Conservation (phyloP, 2,113 vertebrate genomes). For the Microcebus murinus region DNA sequence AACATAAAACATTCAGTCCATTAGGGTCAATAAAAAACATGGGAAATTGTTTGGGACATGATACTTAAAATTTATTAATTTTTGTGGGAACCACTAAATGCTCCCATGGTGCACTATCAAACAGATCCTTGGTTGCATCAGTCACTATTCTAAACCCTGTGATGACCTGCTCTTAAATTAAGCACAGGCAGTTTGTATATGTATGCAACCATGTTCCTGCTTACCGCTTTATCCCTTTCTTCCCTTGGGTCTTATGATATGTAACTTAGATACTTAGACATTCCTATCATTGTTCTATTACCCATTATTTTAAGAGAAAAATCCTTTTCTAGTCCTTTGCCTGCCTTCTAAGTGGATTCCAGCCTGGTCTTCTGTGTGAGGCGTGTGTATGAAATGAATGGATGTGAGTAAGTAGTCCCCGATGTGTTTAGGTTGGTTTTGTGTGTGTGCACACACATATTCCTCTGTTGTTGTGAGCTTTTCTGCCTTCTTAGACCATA, state of each 20-base stretch:
- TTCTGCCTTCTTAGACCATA: not conserved
- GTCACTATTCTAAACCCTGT: not conserved
- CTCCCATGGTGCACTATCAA: not conserved
- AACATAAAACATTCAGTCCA: not conserved
- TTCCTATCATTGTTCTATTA: not conserved
- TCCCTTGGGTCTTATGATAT: not conserved
- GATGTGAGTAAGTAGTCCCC: not conserved
- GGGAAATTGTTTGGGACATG: not conserved
- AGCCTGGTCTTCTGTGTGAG: not conserved
- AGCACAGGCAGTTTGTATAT: not conserved
- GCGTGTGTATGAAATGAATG: not conserved
- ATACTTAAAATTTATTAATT: not conserved
- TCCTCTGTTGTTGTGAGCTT: not conserved
- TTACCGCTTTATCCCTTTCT: not conserved
- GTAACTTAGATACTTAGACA: not conserved
- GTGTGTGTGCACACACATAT: not conserved
- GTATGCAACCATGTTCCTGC: not conserved
- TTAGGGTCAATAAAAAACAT: not conserved
- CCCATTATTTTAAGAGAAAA: constrained; percentile 2
- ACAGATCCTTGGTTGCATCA: not conserved
- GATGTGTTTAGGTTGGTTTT: not conserved
- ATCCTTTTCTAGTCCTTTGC: not conserved
- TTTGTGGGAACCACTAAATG: not conserved
- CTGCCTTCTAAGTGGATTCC: not conserved
- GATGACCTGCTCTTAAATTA: not conserved